A percentile compares a stretch with the other conserved stretches of the same genome.
Conservation (phyloP, 2,888 invertebrate genomes). For the Autographa gamma region DNA sequence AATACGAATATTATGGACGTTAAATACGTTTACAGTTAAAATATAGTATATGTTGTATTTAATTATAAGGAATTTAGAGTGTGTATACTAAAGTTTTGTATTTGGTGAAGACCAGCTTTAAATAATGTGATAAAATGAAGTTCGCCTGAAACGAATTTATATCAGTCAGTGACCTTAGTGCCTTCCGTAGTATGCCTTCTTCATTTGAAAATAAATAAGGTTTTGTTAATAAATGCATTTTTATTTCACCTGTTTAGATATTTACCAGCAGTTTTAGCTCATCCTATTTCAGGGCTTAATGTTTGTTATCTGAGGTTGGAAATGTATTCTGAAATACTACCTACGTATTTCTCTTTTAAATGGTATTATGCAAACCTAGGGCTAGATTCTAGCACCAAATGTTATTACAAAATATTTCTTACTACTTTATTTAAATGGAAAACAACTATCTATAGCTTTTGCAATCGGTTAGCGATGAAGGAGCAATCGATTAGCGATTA, state of each 20-base stretch:
- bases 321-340: too few species aligned
- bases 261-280: background rate
- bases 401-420: too few species aligned
- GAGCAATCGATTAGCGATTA: too few species aligned
- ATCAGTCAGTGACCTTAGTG: conserved; percentile 53
- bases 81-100: background rate
- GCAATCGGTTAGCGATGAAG: too few species aligned
- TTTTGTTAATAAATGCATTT: conserved; percentile 35
- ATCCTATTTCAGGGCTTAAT: background rate
- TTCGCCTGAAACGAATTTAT: conserved; percentile 28
- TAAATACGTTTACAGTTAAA: background rate
- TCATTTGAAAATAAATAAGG: conserved; percentile 38
- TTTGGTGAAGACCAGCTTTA: conserved; percentile 5
- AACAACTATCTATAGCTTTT: too few species aligned
- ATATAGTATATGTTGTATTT: background rate
- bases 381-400: too few species aligned
- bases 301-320: too few species aligned
- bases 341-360: too few species aligned
- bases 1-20: background rate
- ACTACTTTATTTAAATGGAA: too few species aligned
- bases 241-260: conserved; percentile 12
- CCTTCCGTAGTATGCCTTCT: conserved; percentile 48
- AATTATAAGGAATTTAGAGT: too few species aligned
- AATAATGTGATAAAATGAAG: conserved; percentile 31
- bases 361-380: too few species aligned